Evolutionary conservation across 2,888 invertebrate species (phyloP).

Genomic region (Mellilla xanthometata): DNA sequence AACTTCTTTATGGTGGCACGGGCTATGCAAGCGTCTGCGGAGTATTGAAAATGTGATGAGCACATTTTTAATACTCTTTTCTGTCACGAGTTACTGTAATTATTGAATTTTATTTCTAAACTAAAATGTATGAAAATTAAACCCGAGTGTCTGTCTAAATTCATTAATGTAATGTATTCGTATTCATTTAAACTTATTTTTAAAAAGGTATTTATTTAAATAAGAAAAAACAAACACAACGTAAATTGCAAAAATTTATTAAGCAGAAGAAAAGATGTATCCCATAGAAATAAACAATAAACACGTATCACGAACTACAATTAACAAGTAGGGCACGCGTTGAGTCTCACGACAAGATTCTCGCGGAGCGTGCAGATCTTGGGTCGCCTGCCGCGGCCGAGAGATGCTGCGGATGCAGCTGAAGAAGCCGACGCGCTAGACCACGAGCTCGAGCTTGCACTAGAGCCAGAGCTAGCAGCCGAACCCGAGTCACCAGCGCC

Average conservation of each 20-base stretch:
- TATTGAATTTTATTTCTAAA: too few species aligned
- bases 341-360: constrained; percentile 53
- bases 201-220: too few species aligned
- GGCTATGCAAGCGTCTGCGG: too few species aligned
- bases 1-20: too few species aligned
- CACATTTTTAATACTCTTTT: too few species aligned
- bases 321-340: constrained; percentile 57
- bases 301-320: constrained; percentile 14
- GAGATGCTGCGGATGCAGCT: constrained; percentile 19
- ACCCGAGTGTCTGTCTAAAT: too few species aligned
- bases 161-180: too few species aligned
- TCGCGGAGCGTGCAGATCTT: constrained; percentile 55
- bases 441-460: constrained; percentile 9
- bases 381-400: constrained; percentile 39
- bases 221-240: too few species aligned
- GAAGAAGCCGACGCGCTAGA: constrained; percentile 6
- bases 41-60: too few species aligned
- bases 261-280: constrained; percentile 55
- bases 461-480: constrained; percentile 12
- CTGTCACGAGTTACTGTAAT: too few species aligned
- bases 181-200: too few species aligned
- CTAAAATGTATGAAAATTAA: too few species aligned
- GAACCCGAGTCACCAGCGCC: constrained; percentile 18
- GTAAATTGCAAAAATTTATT: constrained; percentile 59
- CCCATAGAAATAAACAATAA: constrained; percentile 31